Base-by-base conservation (phyloP, 2,888 invertebrate genomes). In the Pemphredon lugubris region DNA sequence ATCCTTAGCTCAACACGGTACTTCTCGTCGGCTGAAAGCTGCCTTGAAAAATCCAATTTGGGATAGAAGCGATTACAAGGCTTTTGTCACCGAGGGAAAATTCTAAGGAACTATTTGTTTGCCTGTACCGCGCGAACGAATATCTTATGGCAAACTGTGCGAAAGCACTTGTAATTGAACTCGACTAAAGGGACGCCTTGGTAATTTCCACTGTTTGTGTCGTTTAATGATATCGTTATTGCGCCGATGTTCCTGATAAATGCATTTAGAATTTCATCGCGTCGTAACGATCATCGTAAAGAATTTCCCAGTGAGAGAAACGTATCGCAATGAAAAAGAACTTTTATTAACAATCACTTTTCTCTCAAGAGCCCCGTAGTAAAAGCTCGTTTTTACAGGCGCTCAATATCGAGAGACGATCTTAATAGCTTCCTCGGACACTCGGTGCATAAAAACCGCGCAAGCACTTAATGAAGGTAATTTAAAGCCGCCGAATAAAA, bases 401-500 rank as follows among this genome's bases (percentile, higher is more conserved):
- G 21, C 2, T 42, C 54, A 34, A 60, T 65, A 65, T 77, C 61
- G 63, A 50, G 63, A 50, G 37, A 3, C 67, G 47, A 75, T 68
- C 57, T 63, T 66, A 73, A 64, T 54, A 65, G 65, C 44, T 64
- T 68, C 51, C 55, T 61, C 64, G 40, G 66, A 51, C 74, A 57
- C 66, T 45, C 34, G 34, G 47, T 68, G 72, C 64, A 51, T 40
- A 51, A 55, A 73, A 75, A 75, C 63, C 16, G 54, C 48, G 57
- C 48, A 37, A 48, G 45, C 75, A 48, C 58, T 67, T 79, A 81
- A 84, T 76, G 76, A 74, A 53, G 72, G 77, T 76, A 83, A 83
- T 82, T 83, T 76, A 75, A 81, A 77, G 60, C 69, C 67, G 60
- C 64, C 57, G 65, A 67, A 69, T 64, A n/a, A 68, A 73, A 69